Evolutionary conservation across 2,888 invertebrate genomes (phyloP), one percentile per base, ranked within the genome.

Genomic region (Epicampocera succincta): DNA sequence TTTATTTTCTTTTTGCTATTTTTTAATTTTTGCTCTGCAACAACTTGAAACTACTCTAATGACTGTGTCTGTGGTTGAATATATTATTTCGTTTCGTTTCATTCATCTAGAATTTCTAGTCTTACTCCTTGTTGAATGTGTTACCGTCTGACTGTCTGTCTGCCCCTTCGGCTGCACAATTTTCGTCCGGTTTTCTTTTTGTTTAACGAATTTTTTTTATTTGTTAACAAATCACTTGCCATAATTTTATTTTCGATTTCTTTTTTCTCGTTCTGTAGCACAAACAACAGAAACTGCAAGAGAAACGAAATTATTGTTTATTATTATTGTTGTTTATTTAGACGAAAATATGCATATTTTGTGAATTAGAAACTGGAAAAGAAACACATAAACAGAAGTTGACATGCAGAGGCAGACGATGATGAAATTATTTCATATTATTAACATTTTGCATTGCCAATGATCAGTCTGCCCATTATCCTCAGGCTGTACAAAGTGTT

Each of bases 141-240:
- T 21, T 76, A 46, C 21, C 15, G 69, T 33, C 44, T 44, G 52
- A 52, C 54, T 69, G 54, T 61, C 33, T 33, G 33, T 33, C 44
- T 52, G 52, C 61, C 54, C 54, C 44, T 76, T 54, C 33, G 48
- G 40, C 68, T 58, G 25, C 15, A 19, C 15, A 56, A 25, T 74
- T 58, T n/a, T 25, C 46, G 56, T 48, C n/a, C 40, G 21, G 44
- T n/a, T 46, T 50, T 50, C 42, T 21, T 60, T 60, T 40, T n/a
- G 33, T 33, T 33, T 33, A 33, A 33, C 33, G 1, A 33, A 33
- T 33, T 33, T 52, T 58, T 19, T 56, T 52, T 68, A 54, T 77
- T 63, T 48, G 54, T 72, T 72, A 79, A 78, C 65, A 79, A 73
- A 79, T 79, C 66, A 73, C 66, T 79, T 73, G 66, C 66, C 48